phyloP scores from a whole-genome alignment of 1,140 invertebrate genomes.

The Luehdorfia chinensis region DNA sequence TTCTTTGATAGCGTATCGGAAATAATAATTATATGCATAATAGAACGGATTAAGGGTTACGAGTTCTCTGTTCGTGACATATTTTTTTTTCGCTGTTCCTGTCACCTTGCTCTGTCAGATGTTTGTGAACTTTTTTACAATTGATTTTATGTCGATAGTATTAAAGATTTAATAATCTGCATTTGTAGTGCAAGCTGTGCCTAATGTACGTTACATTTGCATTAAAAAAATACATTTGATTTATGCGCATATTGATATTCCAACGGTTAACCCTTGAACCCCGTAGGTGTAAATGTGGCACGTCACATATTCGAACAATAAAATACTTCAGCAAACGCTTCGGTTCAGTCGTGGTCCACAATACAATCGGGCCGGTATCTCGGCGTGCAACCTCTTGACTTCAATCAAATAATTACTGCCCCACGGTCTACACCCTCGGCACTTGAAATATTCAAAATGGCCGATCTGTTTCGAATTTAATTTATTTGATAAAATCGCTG shows the following conservation, averaged over 20 bases:
- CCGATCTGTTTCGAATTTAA: conserved; percentile 45
- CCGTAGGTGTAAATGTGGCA: conserved; percentile 62
- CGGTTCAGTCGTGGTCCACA: conserved; percentile 45
- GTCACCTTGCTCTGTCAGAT: conserved; percentile 65
- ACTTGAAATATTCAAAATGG: conserved; percentile 71
- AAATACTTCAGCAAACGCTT: conserved; percentile 45
- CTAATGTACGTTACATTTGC: conserved; percentile 23
- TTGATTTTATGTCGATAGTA: conserved; percentile 33
- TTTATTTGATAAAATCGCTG: conserved; percentile 46
- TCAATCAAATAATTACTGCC: conserved; percentile 75
- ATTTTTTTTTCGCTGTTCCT: conserved; percentile 57
- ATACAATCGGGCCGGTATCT: conserved; percentile 55
- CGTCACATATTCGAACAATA: conserved; percentile 51
- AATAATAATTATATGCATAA: conserved; percentile 77
- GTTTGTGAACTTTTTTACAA: conserved; percentile 41
- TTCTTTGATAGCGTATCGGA: conserved; percentile 71
- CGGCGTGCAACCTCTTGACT: conserved; percentile 72
- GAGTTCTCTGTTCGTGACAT: conserved; percentile 52
- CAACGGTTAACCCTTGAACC: conserved; percentile 63
- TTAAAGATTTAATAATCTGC: conserved; percentile 54
- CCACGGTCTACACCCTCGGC: conserved; percentile 56
- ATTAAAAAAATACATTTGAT: conserved; percentile 24
- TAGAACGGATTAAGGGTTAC: conserved; percentile 69
- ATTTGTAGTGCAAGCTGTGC: conserved; percentile 47
- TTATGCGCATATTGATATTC: conserved; percentile 37